Conservation (phyloP, 2,797 vertebrate species). For the Acipenser oxyrinchus region DNA sequence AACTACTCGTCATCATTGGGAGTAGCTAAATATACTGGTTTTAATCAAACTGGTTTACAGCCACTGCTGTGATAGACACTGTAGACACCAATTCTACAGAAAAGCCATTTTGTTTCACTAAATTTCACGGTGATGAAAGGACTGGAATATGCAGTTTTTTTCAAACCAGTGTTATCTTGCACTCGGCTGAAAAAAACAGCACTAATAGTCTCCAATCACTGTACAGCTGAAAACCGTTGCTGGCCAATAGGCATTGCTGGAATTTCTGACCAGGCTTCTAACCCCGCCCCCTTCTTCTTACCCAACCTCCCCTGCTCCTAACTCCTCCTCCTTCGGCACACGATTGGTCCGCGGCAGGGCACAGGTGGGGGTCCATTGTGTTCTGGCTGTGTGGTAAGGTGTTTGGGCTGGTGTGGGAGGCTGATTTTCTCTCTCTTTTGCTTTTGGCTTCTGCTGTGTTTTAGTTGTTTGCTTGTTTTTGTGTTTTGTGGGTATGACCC, state of each 20-base stretch:
- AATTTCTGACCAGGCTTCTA: constrained; percentile 8
- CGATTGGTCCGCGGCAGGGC: constrained; percentile 15
- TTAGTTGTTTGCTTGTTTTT: not conserved
- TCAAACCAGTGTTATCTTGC: not conserved
- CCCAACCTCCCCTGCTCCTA: not conserved
- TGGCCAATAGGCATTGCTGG: constrained; percentile 18
- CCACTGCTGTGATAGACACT: too few relatives aligned
- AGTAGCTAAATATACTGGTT: too few relatives aligned
- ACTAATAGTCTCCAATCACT: not conserved
- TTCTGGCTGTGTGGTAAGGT: constrained; percentile 12
- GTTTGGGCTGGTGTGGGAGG: constrained; percentile 11
- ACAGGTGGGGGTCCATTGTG: constrained; percentile 5
- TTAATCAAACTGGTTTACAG: too few relatives aligned
- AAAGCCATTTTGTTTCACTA: too few relatives aligned
- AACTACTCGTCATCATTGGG: too few relatives aligned
- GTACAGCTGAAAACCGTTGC: not conserved
- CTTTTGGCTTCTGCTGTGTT: not conserved
- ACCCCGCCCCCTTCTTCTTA: too few relatives aligned
- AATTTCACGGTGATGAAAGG: too few relatives aligned
- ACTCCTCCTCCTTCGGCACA: constrained; percentile 15
- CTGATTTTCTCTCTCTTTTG: constrained; percentile 10
- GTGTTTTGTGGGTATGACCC: not conserved
- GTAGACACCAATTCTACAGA: too few relatives aligned
- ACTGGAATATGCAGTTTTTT: too few relatives aligned
- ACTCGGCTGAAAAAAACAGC: not conserved